Evolutionary conservation across 2,797 vertebrate species (phyloP).

Genomic region (Borostomias antarcticus): DNA sequence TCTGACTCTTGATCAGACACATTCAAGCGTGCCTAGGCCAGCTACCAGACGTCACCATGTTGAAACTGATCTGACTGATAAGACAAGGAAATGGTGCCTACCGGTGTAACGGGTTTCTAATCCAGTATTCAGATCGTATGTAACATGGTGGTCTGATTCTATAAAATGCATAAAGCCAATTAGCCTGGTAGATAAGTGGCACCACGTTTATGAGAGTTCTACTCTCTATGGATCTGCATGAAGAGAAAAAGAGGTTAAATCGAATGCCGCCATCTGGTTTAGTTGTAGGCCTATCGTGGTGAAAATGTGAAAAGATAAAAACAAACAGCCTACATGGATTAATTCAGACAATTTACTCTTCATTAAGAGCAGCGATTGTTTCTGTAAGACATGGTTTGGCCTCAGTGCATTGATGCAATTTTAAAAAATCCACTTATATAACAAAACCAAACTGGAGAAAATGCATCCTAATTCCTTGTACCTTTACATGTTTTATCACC

Average conservation of each 20-base stretch:
- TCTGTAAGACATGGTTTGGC: too few species aligned
- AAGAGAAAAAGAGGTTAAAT: too few species aligned
- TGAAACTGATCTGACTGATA: slow-evolving; percentile 11
- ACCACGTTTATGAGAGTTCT: background rate
- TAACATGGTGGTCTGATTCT: slow-evolving; percentile 12
- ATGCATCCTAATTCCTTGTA: background rate
- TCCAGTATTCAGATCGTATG: background rate
- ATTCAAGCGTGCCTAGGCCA: slow-evolving; percentile 1
- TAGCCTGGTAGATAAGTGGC: background rate
- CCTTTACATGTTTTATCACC: background rate
- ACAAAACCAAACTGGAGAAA: background rate
- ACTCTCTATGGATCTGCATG: background rate
- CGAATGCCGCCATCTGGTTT: too few species aligned
- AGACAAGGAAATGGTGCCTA: background rate
- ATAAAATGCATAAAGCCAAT: background rate
- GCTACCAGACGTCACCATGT: slow-evolving; percentile 12
- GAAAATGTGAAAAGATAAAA: too few species aligned
- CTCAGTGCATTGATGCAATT: too few species aligned
- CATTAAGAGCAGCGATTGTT: too few species aligned
- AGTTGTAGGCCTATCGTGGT: too few species aligned
- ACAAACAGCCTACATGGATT: too few species aligned
- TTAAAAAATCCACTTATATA: background rate
- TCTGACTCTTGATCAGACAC: background rate
- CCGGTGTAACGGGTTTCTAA: slow-evolving; percentile 46
- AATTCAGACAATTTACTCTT: too few species aligned